Conservation (phyloP, 2,888 invertebrate genomes). For the Taenaris catops region DNA sequence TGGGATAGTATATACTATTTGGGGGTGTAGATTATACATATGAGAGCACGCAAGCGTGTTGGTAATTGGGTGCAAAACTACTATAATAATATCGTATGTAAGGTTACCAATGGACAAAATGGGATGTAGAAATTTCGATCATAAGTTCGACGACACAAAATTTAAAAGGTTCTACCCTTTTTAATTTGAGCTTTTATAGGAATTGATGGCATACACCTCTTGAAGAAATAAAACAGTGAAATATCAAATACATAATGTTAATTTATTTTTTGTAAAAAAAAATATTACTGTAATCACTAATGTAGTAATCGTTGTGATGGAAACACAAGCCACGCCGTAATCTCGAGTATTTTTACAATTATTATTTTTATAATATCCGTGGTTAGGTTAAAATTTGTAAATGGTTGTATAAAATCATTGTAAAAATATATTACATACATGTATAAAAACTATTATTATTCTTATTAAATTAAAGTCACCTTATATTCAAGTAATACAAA, state of each 20-base stretch:
- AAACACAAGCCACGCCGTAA: constrained; percentile 46
- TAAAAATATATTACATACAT: constrained; percentile 19
- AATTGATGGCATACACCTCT: too few species aligned
- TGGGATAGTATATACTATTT: too few species aligned
- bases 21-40: too few species aligned
- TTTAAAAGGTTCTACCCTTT: too few species aligned
- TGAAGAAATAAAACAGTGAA: constrained; percentile 31
- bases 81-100: too few species aligned
- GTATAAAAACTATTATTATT: constrained; percentile 43
- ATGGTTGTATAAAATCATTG: constrained; percentile 7
- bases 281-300: constrained; percentile 60
- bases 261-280: constrained; percentile 66
- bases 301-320: constrained; percentile 74
- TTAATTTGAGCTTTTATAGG: too few species aligned
- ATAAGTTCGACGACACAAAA: too few species aligned
- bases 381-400: constrained; percentile 7
- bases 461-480: constrained; percentile 38
- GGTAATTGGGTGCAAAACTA: too few species aligned
- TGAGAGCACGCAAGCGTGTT: too few species aligned
- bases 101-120: too few species aligned
- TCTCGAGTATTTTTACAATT: constrained; percentile 24
- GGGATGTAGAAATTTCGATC: too few species aligned
- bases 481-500: constrained; percentile 32
- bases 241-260: constrained; percentile 48
- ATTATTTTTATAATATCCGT: constrained; percentile 9